Conservation (phyloP, 1,140 invertebrate genomes). For the Rhagoletis zephyria region DNA sequence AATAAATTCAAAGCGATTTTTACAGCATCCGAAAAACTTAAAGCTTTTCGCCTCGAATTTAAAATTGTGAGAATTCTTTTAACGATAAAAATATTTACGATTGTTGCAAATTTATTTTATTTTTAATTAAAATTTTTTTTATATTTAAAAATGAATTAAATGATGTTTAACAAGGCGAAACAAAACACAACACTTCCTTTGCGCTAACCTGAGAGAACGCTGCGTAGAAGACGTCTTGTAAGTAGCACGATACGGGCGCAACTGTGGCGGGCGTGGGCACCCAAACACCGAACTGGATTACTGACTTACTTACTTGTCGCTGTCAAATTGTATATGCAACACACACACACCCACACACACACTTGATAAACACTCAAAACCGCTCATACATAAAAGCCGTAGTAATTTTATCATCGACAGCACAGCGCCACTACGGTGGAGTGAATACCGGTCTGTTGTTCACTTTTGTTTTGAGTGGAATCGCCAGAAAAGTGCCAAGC, state of each 20-base stretch:
- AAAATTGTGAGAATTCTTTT: too few relatives aligned
- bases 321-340: background rate
- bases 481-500: background rate
- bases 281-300: conserved; percentile 30
- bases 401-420: conserved; percentile 17
- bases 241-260: conserved; percentile 45
- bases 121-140: background rate
- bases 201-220: conserved; percentile 23
- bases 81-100: too few relatives aligned
- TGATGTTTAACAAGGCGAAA: background rate
- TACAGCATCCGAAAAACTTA: too few relatives aligned
- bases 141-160: background rate
- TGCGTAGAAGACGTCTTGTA: conserved; percentile 37
- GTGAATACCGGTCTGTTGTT: background rate
- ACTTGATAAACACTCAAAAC: background rate
- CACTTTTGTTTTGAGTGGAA: conserved; percentile 15
- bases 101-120: too few relatives aligned
- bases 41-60: too few relatives aligned
- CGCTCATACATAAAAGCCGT: background rate
- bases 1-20: too few relatives aligned
- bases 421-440: background rate
- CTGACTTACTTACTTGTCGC: background rate
- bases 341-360: background rate
- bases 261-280: conserved; percentile 39
- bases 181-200: conserved; percentile 1